Percentiles rank a stretch among this genome's conserved stretches.
Conservation (phyloP, 2,888 invertebrate species). For the Orthosia cruda region DNA sequence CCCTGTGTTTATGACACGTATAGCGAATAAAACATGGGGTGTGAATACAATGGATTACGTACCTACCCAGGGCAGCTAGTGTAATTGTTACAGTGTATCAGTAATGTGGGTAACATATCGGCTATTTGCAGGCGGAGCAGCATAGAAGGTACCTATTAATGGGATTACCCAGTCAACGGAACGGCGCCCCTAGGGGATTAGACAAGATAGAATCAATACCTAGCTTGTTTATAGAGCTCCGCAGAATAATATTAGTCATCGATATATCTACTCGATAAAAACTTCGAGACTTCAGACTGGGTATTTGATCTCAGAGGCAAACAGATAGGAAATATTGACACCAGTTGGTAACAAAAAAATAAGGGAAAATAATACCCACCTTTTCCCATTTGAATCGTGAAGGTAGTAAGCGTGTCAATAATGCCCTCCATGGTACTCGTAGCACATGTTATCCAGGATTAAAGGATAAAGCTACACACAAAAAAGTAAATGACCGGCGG, state of each 20-base stretch:
- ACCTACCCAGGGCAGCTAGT: constrained; percentile 35
- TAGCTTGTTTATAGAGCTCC: constrained; percentile 40
- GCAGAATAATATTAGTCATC: constrained; percentile 36
- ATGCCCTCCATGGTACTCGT: constrained; percentile 16
- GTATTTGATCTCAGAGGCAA: neutral
- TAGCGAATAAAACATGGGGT: constrained; percentile 45
- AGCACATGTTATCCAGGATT: constrained; percentile 11
- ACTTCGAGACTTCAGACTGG: neutral
- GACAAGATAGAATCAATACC: constrained; percentile 27
- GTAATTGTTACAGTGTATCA: constrained; percentile 40
- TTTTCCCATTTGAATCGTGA: neutral
- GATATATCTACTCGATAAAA: neutral
- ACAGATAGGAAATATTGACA: neutral
- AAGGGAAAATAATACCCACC: neutral
- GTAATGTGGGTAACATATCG: constrained; percentile 20
- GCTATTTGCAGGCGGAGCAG: constrained; percentile 34
- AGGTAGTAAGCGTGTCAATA: neutral
- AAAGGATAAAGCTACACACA: constrained; percentile 3
- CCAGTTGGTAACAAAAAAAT: neutral
- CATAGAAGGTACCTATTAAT: constrained; percentile 27
- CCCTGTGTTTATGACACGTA: constrained; percentile 43
- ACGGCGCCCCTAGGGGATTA: constrained; percentile 33
- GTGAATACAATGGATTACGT: constrained; percentile 42
- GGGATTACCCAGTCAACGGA: constrained; percentile 39
- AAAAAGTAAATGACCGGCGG: constrained; percentile 6